Base-by-base conservation (phyloP, 2,797 vertebrate species). In the Nyctibius grandis region DNA sequence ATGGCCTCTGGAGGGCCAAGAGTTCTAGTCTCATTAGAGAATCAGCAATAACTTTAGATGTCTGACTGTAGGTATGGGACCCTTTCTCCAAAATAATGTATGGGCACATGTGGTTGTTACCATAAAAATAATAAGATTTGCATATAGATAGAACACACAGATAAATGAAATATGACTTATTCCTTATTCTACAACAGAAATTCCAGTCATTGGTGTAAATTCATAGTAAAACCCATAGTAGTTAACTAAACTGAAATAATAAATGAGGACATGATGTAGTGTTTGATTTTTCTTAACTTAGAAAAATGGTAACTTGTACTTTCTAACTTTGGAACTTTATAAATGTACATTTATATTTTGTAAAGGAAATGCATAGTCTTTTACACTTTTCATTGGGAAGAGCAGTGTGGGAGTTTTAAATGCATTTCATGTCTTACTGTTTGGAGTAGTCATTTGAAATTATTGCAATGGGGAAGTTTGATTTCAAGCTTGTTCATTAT, bases 261-360 rank as follows among this genome's bases (percentile, higher is more conserved):
- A 50, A 83, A 60, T 34, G 23, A 15, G 1, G 11, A n/a, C 0
- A 3, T 42, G 12, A 13, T 34, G 5, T 28, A 50, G 12, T 44
- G 11, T 69, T 74, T 65, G 33, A 40, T 54, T 11, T 60, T 47
- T 9, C 5, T 67, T n/a, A 59, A 33, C 21, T 57, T 69, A 72
- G 51, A 65, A 80, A 74, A 74, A 19, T 9, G 59, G 1, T 4
- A 81, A 14, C 12, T 15, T 54, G 7, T 54, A 9, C 5, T 53
- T 79, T 79, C 19, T 63, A 40, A 53, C 23, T 76, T 61, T 36
- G 18, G 18, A 85, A 25, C 6, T 29, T 63, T 4, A 33, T 29
- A 10, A 33, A 3, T 2, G 61, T 85, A 54, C 9, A 54, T 34
- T 61, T 68, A 9, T 40, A 13, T 64, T 82, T 68, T 53, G 6